A percentile compares a stretch with the other conserved stretches of the same genome.
Conservation (phyloP, 1,140 invertebrate genomes). For the Panagrolaimus sp. region DNA sequence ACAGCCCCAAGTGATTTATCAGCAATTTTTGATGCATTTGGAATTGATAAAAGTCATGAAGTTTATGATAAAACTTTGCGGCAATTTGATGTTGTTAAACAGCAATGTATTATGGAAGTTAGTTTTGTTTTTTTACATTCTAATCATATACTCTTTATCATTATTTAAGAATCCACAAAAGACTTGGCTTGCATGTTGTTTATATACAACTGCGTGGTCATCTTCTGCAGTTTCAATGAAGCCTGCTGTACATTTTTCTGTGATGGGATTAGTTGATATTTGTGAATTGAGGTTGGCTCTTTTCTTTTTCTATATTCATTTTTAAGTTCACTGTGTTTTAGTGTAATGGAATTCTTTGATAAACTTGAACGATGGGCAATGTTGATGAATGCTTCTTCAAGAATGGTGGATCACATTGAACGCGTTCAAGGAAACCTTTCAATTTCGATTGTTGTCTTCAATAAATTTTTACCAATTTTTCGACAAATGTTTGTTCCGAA, state of each 20-base stretch:
- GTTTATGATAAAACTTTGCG: conserved; percentile 45
- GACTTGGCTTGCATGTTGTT: conserved; percentile 47
- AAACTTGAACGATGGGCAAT: conserved; percentile 93
- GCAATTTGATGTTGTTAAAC: conserved; percentile 41
- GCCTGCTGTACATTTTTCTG: neutral
- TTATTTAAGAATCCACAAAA: conserved; percentile 41
- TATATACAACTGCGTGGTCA: conserved; percentile 49
- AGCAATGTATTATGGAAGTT: conserved; percentile 44
- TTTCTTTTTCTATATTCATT: neutral
- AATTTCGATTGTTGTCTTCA: conserved; percentile 86
- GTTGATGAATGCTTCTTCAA: conserved; percentile 79
- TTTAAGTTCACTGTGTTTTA: conserved; percentile 61
- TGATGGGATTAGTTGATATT: neutral
- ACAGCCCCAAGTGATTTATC: neutral
- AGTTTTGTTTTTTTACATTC: conserved; percentile 14
- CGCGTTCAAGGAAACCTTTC: conserved; percentile 83
- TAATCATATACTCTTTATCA: too few species aligned
- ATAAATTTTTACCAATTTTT: conserved; percentile 85
- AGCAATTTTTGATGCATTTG: conserved; percentile 36
- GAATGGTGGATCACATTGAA: conserved; percentile 78
- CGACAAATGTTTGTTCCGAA: conserved; percentile 51
- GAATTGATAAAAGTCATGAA: conserved; percentile 44
- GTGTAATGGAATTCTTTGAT: conserved; percentile 85
- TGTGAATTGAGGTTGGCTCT: conserved; percentile 8
- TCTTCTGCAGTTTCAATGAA: conserved; percentile 38